Conservation (phyloP, 2,888 invertebrate species). For the Epiblema foenella region DNA sequence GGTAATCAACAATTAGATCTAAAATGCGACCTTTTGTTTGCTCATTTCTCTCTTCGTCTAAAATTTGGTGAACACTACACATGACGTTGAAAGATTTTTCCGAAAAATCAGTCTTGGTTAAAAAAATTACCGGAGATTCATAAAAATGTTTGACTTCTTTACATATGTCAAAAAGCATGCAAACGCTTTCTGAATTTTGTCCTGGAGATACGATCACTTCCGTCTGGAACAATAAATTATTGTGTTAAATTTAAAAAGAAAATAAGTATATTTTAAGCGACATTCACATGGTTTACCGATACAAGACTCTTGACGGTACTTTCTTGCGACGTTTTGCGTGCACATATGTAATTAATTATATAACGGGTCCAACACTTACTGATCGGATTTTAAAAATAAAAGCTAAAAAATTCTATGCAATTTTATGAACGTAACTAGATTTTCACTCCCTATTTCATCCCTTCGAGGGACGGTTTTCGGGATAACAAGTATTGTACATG, state of each 20-base stretch:
- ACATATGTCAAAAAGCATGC: conserved; percentile 70
- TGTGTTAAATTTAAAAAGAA: neutral
- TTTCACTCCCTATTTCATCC: too few relatives aligned
- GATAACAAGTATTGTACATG: too few relatives aligned
- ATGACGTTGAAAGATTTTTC: conserved; percentile 67
- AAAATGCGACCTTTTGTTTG: conserved; percentile 51
- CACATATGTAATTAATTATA: too few relatives aligned
- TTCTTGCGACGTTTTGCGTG: too few relatives aligned
- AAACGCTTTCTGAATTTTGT: conserved; percentile 50
- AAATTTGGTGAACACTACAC: conserved; percentile 62
- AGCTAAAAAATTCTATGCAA: too few relatives aligned
- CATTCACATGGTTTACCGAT: neutral
- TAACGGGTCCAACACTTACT: too few relatives aligned
- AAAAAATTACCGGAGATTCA: conserved; percentile 70
- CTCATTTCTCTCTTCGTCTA: conserved; percentile 56
- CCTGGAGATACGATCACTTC: neutral
- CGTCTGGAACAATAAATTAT: conserved; percentile 11
- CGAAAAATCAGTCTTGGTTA: conserved; percentile 71
- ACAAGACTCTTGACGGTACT: too few relatives aligned
- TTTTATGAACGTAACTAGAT: too few relatives aligned
- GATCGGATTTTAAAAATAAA: too few relatives aligned
- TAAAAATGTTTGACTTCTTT: conserved; percentile 74
- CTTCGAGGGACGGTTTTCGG: too few relatives aligned
- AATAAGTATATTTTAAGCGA: too few relatives aligned
- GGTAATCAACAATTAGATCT: conserved; percentile 70